Percentiles rank a stretch among this genome's conserved stretches.
Evolutionary conservation across 2,113 vertebrate species (phyloP).

Genomic region (Lipophrys pholis): DNA sequence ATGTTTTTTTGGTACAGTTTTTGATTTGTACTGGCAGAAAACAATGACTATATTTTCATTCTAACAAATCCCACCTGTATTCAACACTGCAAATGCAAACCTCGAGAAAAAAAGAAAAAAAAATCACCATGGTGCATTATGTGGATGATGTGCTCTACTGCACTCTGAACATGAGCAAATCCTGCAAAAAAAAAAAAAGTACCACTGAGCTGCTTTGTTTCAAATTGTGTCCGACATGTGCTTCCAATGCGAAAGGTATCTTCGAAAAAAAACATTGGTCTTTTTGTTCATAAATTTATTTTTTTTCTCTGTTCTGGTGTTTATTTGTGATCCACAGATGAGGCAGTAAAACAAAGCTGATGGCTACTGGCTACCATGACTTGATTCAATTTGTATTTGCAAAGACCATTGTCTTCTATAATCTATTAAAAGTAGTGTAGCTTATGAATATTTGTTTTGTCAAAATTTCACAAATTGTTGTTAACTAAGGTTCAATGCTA

Average conservation of each 20-base stretch:
- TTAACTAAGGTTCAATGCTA: too few species aligned
- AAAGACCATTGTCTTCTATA: neutral
- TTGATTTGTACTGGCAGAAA: too few species aligned
- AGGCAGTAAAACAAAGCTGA: constrained; percentile 13
- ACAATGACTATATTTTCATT: neutral
- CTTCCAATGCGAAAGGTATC: constrained; percentile 49
- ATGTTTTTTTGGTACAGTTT: too few species aligned
- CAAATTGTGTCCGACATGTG: constrained; percentile 48
- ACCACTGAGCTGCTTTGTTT: neutral
- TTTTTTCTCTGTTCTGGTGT: constrained; percentile 15
- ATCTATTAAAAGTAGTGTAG: neutral
- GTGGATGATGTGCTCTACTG: constrained; percentile 13
- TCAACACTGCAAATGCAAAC: constrained; percentile 10
- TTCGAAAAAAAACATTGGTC: constrained; percentile 44
- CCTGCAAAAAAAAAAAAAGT: constrained; percentile 7
- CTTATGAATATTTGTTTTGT: neutral
- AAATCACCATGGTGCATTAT: neutral
- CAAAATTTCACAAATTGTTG: too few species aligned
- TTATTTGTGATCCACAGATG: constrained; percentile 18
- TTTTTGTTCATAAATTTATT: constrained; percentile 42
- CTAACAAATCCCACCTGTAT: constrained; percentile 12
- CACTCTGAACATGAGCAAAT: neutral
- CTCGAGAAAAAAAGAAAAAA: constrained; percentile 10
- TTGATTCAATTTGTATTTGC: neutral
- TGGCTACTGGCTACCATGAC: neutral